A percentile compares a stretch with the other conserved stretches of the same genome.
Conservation (phyloP, 2,797 vertebrate species). For the Lagodon rhomboides region DNA sequence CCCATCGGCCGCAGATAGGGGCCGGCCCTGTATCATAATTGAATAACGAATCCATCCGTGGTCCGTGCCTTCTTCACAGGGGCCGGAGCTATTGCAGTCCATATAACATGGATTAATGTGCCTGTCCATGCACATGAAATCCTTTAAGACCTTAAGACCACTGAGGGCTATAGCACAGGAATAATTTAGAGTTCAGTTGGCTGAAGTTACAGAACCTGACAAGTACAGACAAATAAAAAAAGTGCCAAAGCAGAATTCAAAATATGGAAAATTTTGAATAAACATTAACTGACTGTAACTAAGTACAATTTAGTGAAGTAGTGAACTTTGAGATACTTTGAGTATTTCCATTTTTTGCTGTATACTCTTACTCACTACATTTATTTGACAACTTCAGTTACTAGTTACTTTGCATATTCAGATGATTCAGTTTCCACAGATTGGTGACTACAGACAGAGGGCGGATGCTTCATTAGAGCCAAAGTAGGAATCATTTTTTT, state of each 20-base stretch:
- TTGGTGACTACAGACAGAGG: too few relatives aligned
- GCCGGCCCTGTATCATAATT: slow-evolving; percentile 42
- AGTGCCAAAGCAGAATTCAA: slow-evolving; percentile 24
- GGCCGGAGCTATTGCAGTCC: slow-evolving; percentile 68
- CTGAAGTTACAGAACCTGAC: slow-evolving; percentile 15
- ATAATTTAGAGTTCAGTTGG: not conserved
- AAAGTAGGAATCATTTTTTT: too few relatives aligned
- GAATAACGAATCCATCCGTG: slow-evolving; percentile 47
- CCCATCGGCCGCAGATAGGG: slow-evolving; percentile 18
- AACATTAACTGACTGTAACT: too few relatives aligned
- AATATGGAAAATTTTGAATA: too few relatives aligned
- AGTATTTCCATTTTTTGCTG: too few relatives aligned
- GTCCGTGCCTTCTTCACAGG: slow-evolving; percentile 60
- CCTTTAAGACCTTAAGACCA: slow-evolving; percentile 75
- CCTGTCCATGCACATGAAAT: slow-evolving; percentile 79
- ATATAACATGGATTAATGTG: slow-evolving; percentile 85
- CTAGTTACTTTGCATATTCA: too few relatives aligned
- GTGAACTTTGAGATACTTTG: too few relatives aligned
- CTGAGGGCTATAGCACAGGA: not conserved
- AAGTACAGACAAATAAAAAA: not conserved
- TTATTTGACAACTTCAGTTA: too few relatives aligned
- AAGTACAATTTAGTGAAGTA: too few relatives aligned
- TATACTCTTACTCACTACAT: too few relatives aligned
- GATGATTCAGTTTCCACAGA: too few relatives aligned
- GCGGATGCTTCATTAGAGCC: too few relatives aligned